Evolutionary conservation across 2,888 invertebrate genomes (phyloP).

Genomic region (Apodemia duryi): DNA sequence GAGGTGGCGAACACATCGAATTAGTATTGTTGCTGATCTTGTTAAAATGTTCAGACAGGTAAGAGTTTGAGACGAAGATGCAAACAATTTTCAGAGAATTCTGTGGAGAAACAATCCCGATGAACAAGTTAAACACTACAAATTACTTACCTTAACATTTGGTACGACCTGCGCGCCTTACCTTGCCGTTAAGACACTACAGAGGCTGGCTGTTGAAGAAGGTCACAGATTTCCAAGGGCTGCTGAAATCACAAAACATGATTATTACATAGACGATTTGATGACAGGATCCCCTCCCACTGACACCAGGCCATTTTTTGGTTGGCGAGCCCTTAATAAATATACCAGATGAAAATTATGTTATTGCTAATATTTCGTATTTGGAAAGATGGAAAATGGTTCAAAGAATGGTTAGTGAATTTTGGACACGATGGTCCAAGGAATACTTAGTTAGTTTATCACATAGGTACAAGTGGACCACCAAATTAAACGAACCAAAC

Average conservation of each 20-base stretch:
- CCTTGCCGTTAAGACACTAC: constrained; percentile 28
- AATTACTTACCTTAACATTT: constrained; percentile 75
- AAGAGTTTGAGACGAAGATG: not conserved
- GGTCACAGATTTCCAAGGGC: constrained; percentile 21
- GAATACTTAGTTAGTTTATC: constrained; percentile 22
- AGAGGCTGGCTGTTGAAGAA: constrained; percentile 27
- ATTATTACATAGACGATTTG: constrained; percentile 33
- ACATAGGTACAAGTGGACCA: constrained; percentile 28
- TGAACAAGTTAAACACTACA: not conserved
- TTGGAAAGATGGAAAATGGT: constrained; percentile 13
- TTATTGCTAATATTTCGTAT: not conserved
- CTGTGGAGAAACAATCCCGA: not conserved
- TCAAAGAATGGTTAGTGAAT: constrained; percentile 25
- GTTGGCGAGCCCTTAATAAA: constrained; percentile 3
- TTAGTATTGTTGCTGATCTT: constrained; percentile 6
- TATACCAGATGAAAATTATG: not conserved
- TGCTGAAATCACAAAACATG: constrained; percentile 14
- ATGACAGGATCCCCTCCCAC: constrained; percentile 26
- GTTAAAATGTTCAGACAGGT: constrained; percentile 9
- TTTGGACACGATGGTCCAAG: constrained; percentile 27
- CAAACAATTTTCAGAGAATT: constrained; percentile 6
- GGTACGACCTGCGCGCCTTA: constrained; percentile 31
- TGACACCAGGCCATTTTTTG: constrained; percentile 15
- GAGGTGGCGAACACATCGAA: constrained; percentile 11
- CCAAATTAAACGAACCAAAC: constrained; percentile 20